A percentile compares a stretch with the other conserved stretches of the same genome.
Evolutionary conservation across 64 coral and sea anemone genomes (phyloP).

Genomic region (Dendronephthya gigantea): DNA sequence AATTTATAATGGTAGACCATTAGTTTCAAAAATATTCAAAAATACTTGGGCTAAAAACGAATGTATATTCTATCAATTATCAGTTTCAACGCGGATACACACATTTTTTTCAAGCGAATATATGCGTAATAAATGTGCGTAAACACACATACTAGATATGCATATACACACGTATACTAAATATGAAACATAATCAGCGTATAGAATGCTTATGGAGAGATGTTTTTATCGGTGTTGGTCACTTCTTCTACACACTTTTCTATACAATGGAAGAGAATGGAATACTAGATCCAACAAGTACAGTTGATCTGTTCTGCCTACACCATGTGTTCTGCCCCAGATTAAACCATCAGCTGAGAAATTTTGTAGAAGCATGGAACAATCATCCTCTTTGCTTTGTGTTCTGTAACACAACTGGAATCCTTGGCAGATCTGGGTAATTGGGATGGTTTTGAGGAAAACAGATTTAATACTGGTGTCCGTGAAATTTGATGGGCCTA

Average conservation of each 20-base stretch:
- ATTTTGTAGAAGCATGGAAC: neutral
- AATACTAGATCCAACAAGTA: neutral
- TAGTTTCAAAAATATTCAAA: no score
- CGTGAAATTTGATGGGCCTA: conserved; percentile 28
- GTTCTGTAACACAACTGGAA: neutral
- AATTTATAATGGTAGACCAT: no score
- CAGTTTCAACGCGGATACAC: no score
- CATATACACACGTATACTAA: no score
- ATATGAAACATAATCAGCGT: no score
- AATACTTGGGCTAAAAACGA: no score
- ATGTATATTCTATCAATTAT: no score
- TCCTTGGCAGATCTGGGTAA: neutral
- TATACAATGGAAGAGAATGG: neutral
- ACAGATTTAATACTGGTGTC: conserved; percentile 23
- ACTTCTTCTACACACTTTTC: neutral
- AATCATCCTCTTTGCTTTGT: neutral
- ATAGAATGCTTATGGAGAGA: no score
- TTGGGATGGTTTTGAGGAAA: neutral
- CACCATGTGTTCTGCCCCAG: neutral
- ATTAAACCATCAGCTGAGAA: neutral
- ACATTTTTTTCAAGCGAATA: no score
- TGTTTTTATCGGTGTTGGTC: no score
- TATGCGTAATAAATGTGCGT: no score
- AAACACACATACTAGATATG: no score
- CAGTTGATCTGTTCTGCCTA: conserved; percentile 3